Percentiles rank a stretch among this genome's conserved stretches.
Evolutionary conservation across 2,113 vertebrate species (phyloP).

Genomic region (Eudyptes chrysolophus): DNA sequence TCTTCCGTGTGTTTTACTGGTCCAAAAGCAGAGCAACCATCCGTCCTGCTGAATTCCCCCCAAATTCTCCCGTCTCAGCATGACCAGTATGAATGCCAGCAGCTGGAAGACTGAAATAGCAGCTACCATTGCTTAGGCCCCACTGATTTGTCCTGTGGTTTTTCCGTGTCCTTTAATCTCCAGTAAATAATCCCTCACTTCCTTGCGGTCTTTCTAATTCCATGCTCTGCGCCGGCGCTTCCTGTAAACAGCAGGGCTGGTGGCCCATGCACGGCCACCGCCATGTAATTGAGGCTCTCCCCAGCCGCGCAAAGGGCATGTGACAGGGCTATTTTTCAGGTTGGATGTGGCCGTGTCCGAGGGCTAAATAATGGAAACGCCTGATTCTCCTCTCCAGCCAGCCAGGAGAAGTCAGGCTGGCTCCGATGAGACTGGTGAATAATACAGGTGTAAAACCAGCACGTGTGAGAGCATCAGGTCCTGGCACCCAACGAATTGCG

Average conservation of each 20-base stretch:
- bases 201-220: constrained; percentile 71
- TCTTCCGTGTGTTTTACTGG: not conserved
- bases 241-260: constrained; percentile 62
- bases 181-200: constrained; percentile 68
- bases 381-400: not conserved
- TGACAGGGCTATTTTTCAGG: constrained; percentile 6
- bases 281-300: constrained; percentile 15
- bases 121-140: constrained; percentile 43
- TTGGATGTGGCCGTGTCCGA: not conserved
- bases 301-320: not conserved
- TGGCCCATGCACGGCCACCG: not conserved
- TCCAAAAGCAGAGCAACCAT: not conserved
- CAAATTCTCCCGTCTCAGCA: not conserved
- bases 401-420: not conserved
- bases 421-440: not conserved
- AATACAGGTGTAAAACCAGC: not conserved
- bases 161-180: constrained; percentile 59
- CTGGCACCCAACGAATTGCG: not conserved
- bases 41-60: not conserved
- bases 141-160: constrained; percentile 71
- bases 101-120: constrained; percentile 61
- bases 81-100: not conserved
- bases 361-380: not conserved
- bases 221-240: constrained; percentile 29
- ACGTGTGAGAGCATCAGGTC: not conserved